phyloP scores from a whole-genome alignment of 1,140 invertebrate species.

The Euschistus heros region DNA sequence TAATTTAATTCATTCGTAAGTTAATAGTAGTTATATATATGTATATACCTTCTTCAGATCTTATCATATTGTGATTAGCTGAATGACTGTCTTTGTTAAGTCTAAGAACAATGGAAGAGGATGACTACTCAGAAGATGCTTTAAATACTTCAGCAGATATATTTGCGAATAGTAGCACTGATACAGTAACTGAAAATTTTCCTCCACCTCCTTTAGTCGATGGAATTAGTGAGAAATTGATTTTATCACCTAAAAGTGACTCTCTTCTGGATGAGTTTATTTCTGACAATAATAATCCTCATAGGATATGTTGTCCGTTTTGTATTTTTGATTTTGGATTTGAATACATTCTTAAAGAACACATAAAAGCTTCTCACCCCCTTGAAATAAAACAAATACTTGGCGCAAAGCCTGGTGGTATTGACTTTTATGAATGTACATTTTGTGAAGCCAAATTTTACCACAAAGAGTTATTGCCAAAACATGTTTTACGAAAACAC shows the following conservation, averaged over 20 bases:
- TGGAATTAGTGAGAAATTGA: not conserved
- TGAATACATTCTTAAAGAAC: slow-evolving; percentile 32
- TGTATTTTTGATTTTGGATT: slow-evolving; percentile 30
- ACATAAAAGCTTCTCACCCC: slow-evolving; percentile 30
- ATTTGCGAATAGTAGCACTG: slow-evolving; percentile 30
- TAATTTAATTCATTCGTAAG: too few relatives aligned
- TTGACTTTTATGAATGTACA: slow-evolving; percentile 28
- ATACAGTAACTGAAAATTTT: slow-evolving; percentile 27
- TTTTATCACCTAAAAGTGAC: slow-evolving; percentile 22
- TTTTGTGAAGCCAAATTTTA: slow-evolving; percentile 32
- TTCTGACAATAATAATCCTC: slow-evolving; percentile 26
- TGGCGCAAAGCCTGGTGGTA: slow-evolving; percentile 14
- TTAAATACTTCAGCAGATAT: slow-evolving; percentile 28
- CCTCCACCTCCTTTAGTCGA: slow-evolving; percentile 19
- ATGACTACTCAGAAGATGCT: not conserved
- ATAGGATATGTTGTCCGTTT: slow-evolving; percentile 31
- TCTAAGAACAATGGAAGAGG: slow-evolving; percentile 12
- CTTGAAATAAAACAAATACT: slow-evolving; percentile 27
- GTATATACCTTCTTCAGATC: too few relatives aligned
- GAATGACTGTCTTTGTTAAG: not conserved
- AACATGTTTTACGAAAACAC: slow-evolving; percentile 31
- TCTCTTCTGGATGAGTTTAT: slow-evolving; percentile 27
- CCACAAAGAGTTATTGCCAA: slow-evolving; percentile 29
- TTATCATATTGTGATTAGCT: too few relatives aligned
- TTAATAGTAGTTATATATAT: too few relatives aligned